Evolutionary conservation across 1,140 invertebrate species (phyloP).

Genomic region (Nomia melanderi): DNA sequence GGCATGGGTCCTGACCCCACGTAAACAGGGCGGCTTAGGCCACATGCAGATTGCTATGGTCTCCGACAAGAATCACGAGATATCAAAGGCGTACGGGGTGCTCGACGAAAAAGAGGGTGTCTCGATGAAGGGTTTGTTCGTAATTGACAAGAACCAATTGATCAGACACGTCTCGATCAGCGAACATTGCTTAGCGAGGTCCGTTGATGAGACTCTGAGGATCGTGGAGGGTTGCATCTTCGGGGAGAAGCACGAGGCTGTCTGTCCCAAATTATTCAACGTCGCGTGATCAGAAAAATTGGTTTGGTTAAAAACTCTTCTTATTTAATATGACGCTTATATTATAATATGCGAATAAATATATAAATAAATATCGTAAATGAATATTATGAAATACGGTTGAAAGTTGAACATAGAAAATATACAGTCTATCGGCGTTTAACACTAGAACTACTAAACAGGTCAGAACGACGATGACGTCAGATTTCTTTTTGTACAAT

Average conservation of each 20-base stretch:
- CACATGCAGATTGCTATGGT: constrained; percentile 96
- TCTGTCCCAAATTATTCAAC: constrained; percentile 96
- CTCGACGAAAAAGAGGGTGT: constrained; percentile 94
- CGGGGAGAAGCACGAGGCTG: constrained; percentile 94
- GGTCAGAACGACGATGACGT: no score
- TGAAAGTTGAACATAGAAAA: no score
- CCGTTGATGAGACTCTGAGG: constrained; percentile 93
- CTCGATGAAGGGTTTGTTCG: constrained; percentile 95
- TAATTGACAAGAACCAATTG: constrained; percentile 94
- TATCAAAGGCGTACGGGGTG: constrained; percentile 93
- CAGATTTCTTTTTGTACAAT: no score
- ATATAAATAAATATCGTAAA: no score
- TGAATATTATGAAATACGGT: no score
- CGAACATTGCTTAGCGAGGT: constrained; percentile 91
- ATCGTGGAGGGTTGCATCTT: constrained; percentile 96
- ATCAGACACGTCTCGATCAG: constrained; percentile 97
- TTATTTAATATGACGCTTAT: no score
- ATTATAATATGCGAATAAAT: no score
- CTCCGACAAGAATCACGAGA: constrained; percentile 93
- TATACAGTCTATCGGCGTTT: no score
- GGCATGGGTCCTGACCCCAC: constrained; percentile 94
- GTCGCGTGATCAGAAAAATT: no score
- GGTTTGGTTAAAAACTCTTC: no score
- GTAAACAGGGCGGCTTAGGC: constrained; percentile 96
- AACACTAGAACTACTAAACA: no score